phyloP scores from a whole-genome alignment of 2,888 invertebrate genomes.

The Tortricodes alternella region DNA sequence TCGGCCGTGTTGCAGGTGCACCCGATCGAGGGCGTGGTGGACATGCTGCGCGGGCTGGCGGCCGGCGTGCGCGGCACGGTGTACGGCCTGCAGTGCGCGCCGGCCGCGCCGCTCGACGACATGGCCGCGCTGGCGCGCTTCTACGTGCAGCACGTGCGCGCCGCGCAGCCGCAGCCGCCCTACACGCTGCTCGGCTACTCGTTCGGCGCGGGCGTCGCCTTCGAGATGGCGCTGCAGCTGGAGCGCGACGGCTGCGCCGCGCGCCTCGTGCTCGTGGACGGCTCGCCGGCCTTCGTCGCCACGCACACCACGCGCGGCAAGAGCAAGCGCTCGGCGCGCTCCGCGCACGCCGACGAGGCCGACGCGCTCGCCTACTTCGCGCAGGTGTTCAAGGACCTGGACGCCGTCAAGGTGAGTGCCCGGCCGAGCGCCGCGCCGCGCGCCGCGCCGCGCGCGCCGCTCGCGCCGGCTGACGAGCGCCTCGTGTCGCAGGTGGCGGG shows the following conservation, averaged over 20 bases:
- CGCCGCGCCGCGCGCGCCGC: background rate
- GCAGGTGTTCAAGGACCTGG: constrained; percentile 89
- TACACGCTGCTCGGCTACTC: constrained; percentile 97
- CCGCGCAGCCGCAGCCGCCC: constrained; percentile 90
- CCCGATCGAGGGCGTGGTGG: constrained; percentile 94
- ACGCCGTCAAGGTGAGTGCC: constrained; percentile 79
- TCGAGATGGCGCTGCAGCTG: constrained; percentile 95
- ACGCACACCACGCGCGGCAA: constrained; percentile 88
- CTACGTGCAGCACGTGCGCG: constrained; percentile 88
- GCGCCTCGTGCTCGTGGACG: constrained; percentile 92
- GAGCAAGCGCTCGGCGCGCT: constrained; percentile 80
- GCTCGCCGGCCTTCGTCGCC: constrained; percentile 92
- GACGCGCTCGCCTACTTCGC: constrained; percentile 92
- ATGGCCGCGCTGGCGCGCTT: constrained; percentile 88
- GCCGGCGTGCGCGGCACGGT: constrained; percentile 88
- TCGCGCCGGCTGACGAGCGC: background rate
- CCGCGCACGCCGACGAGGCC: constrained; percentile 84
- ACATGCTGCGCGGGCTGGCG: constrained; percentile 87
- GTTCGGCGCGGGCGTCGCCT: constrained; percentile 96
- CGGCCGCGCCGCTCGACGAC: constrained; percentile 87
- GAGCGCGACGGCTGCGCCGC: constrained; percentile 84
- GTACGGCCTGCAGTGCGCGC: constrained; percentile 95
- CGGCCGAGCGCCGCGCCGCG: background rate
- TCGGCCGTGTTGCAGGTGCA: constrained; percentile 77
- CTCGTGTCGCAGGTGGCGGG: constrained; percentile 68